These are phyloP conservation scores for Spinus pinus DNA, from an alignment of 2,797 vertebrate genomes.

Conservation along the genomic window DNA sequence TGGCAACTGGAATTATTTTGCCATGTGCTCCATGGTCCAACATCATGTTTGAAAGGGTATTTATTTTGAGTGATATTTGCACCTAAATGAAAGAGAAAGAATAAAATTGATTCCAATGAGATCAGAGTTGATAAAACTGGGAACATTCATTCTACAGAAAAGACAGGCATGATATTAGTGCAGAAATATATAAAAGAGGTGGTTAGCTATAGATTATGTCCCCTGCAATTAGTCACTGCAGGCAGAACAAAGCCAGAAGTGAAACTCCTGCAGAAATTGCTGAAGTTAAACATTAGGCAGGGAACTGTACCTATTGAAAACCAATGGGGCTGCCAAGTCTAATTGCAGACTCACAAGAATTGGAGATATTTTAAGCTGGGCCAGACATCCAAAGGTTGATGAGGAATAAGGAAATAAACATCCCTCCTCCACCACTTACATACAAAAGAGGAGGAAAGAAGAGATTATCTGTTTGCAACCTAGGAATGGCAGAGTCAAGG, in stretches of 20 bases:
- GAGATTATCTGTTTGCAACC: neutral
- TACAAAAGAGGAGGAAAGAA: neutral
- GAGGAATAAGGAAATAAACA: neutral
- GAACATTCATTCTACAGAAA: neutral
- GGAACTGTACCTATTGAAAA: neutral
- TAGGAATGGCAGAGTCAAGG: neutral
- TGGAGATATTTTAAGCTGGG: neutral
- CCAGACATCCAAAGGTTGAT: neutral
- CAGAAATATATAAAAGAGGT: neutral
- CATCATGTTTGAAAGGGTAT: neutral
- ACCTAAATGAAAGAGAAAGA: neutral
- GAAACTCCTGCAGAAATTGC: neutral
- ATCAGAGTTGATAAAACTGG: neutral
- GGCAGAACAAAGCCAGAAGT: neutral
- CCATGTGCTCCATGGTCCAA: neutral
- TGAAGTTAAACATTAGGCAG: neutral
- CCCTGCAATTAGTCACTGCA: neutral
- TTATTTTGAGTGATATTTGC: neutral
- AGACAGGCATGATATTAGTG: neutral
- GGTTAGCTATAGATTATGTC: neutral
- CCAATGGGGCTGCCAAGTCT: neutral
- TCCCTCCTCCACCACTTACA: too few species aligned
- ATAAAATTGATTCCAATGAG: neutral
- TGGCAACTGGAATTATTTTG: neutral
- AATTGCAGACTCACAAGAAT: neutral